Evolutionary conservation across 2,888 invertebrate genomes (phyloP).

Genomic region (Plagiodera versicolora): DNA sequence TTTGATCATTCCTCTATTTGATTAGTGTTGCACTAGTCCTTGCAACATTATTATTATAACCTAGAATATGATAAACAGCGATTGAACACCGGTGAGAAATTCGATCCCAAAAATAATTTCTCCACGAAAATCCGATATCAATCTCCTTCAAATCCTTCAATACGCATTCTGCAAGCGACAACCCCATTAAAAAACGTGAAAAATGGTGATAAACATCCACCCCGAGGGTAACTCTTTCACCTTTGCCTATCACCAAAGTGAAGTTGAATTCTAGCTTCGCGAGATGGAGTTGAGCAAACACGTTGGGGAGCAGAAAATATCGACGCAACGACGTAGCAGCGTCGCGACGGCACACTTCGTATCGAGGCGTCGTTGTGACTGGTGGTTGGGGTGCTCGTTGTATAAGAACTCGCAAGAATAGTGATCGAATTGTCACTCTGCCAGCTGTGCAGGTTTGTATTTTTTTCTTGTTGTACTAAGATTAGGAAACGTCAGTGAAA

Average conservation of each 20-base stretch:
- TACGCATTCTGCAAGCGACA: no score
- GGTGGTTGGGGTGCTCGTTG: constrained; percentile 9
- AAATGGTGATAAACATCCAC: neutral
- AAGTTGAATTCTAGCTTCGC: constrained; percentile 11
- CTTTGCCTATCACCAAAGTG: neutral
- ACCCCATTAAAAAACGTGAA: no score
- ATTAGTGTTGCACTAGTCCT: no score
- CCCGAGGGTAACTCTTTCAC: neutral
- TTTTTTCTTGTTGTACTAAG: no score
- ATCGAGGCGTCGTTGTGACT: constrained; percentile 23
- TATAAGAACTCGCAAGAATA: neutral
- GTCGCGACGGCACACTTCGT: constrained; percentile 30
- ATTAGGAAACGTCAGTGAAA: no score
- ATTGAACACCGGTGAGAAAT: no score
- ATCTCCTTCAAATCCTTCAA: no score
- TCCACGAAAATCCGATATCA: no score
- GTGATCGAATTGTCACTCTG: neutral
- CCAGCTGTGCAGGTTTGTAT: neutral
- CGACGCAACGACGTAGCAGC: constrained; percentile 25
- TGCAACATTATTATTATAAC: no score
- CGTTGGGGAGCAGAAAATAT: constrained; percentile 23
- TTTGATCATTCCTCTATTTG: no score
- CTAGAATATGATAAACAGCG: no score
- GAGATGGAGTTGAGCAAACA: constrained; percentile 24
- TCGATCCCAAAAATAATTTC: no score